Conservation (phyloP, 2,797 vertebrate species). For the Phalloptychus januarius region DNA sequence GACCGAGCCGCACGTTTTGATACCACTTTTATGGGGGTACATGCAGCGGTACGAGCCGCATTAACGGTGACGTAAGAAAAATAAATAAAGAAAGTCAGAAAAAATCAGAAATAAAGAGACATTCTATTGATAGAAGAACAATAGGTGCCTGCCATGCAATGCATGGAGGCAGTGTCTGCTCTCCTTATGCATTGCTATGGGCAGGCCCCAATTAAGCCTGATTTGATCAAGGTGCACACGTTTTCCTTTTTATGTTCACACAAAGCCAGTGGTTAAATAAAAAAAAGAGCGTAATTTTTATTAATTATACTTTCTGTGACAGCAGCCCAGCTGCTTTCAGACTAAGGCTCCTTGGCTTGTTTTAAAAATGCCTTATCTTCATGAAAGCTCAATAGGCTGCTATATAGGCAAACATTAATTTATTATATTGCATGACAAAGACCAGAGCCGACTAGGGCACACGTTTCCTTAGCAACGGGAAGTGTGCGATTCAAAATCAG, state of each 20-base stretch:
- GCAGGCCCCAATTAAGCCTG: too few species aligned
- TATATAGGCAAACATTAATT: neutral
- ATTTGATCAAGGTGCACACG: neutral
- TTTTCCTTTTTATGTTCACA: neutral
- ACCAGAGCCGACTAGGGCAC: neutral
- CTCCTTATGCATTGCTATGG: too few species aligned
- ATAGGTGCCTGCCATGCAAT: too few species aligned
- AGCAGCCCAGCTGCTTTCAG: neutral
- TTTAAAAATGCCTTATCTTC: neutral
- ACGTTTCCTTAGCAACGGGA: conserved; percentile 73
- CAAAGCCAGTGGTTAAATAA: neutral
- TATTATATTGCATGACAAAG: neutral
- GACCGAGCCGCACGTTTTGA: too few species aligned
- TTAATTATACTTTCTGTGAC: neutral
- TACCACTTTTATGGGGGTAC: too few species aligned
- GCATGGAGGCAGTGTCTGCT: too few species aligned
- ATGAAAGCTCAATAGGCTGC: neutral
- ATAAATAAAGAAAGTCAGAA: too few species aligned
- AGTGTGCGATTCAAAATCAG: conserved; percentile 74
- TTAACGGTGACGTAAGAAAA: too few species aligned
- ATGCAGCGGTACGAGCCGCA: too few species aligned
- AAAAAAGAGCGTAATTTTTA: neutral
- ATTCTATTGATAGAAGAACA: too few species aligned
- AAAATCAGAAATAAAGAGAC: too few species aligned
- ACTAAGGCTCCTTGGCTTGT: neutral